Evolutionary conservation across 2,113 vertebrate genomes (phyloP).

Genomic region (Alosa alosa): DNA sequence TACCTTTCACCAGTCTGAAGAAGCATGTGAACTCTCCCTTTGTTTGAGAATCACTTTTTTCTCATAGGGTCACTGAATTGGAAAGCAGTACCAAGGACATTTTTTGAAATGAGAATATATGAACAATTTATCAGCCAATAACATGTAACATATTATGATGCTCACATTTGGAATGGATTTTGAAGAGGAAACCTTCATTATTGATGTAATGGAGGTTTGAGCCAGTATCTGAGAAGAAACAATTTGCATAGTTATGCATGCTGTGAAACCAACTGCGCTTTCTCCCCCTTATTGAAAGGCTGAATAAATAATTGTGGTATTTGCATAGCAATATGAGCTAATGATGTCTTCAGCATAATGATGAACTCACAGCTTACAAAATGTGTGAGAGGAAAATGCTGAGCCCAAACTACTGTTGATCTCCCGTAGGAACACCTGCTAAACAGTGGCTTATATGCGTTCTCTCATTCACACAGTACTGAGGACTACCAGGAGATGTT

Average conservation of each 20-base stretch:
- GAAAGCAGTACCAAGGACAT: not conserved
- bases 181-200: slow-evolving; percentile 2
- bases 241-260: slow-evolving; percentile 40
- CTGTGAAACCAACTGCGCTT: slow-evolving; percentile 32
- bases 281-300: slow-evolving; percentile 42
- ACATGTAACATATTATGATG: not conserved
- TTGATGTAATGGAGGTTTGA: slow-evolving; percentile 32
- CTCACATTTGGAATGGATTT: not conserved
- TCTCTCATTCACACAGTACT: not conserved
- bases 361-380: slow-evolving; percentile 39
- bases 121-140: not conserved
- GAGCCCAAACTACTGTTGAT: not conserved
- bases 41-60: not conserved
- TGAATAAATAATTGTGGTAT: slow-evolving; percentile 49
- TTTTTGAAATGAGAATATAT: not conserved
- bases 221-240: slow-evolving; percentile 17
- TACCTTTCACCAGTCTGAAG: not conserved
- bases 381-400: not conserved
- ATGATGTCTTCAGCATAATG: slow-evolving; percentile 48
- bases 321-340: slow-evolving; percentile 52
- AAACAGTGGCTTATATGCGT: not conserved
- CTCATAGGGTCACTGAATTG: not conserved
- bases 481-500: not conserved
- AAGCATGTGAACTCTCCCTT: not conserved
- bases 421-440: not conserved